Base-by-base conservation (phyloP, 2,113 vertebrate genomes). In the Alethe diademata region DNA sequence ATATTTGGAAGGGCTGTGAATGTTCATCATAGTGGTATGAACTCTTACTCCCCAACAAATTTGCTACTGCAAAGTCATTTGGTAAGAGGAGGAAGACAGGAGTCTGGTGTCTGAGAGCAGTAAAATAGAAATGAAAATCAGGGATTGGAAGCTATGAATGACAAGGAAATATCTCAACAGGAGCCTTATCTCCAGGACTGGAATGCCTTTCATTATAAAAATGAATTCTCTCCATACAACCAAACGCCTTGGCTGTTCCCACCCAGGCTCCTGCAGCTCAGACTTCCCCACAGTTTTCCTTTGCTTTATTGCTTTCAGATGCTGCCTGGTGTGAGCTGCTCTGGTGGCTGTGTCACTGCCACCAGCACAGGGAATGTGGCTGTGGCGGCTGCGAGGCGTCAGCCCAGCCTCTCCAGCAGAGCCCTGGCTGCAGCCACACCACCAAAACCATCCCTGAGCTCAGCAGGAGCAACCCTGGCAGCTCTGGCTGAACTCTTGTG, bases 281-380 rank as follows among this genome's bases (percentile, higher is more conserved):
- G 0, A 14, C 92, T 88, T 96, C 93, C 92, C 92, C 17, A 0
- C 88, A 72, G 88, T 88, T 96, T 96, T 94, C 90, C 81, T 96
- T 96, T 64, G 79, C 92, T 86, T 96, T 93, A 97, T 96, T 96
- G 82, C 88, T 98, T 97, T 98, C 98, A 98, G 98, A 98, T 98
- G 98, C 97, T 97, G 95, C 94, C 88, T 42, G 96, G 93, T 91
- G 87, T 69, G 90, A 96, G 60, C 95, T 97, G 93, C 97, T 98
- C 82, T 96, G 95, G 97, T 96, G 96, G 97, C 96, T 96, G 96
- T 97, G 98, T 98, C 97, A 86, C 60, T 96, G 95, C 94, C 97
- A 97, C 96, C 97, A 97, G 97, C 96, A 57, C 96, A 95, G 97
- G 94, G 96, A 96, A 95, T 95, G 98, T 11, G 97, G 97, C 97